Conservation (phyloP, 2,888 invertebrate genomes). For the Macrosiphum euphorbiae region DNA sequence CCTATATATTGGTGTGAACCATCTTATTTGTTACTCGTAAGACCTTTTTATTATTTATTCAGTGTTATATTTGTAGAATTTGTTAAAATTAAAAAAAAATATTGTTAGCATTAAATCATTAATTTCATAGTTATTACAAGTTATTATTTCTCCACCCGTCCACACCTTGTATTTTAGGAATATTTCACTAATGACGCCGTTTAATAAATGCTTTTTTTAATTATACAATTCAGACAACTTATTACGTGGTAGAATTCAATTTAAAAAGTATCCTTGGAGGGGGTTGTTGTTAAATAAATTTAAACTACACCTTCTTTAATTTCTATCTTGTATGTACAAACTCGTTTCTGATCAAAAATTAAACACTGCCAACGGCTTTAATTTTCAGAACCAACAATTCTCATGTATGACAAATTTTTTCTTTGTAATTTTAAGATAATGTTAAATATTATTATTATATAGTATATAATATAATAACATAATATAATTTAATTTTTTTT, state of each 20-base stretch:
- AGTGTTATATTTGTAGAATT: constrained; percentile 64
- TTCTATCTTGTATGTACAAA: constrained; percentile 21
- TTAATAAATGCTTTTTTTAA: constrained; percentile 33
- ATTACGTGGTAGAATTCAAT: constrained; percentile 44
- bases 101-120: constrained; percentile 63
- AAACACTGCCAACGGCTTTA: constrained; percentile 64
- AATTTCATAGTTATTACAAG: constrained; percentile 62
- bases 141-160: constrained; percentile 56
- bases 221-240: constrained; percentile 29
- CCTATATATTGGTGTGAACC: constrained; percentile 59
- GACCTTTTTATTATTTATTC: constrained; percentile 64
- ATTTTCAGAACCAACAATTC: constrained; percentile 57
- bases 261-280: constrained; percentile 7
- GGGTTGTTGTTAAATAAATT: constrained; percentile 50
- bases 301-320: constrained; percentile 16
- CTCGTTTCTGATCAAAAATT: constrained; percentile 56
- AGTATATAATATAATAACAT: constrained; percentile 48
- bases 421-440: constrained; percentile 53
- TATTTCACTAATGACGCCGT: constrained; percentile 11
- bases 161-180: constrained; percentile 30
- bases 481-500: constrained; percentile 41
- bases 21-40: constrained; percentile 63
- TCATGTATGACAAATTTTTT: constrained; percentile 58
- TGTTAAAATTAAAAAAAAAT: constrained; percentile 59
- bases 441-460: constrained; percentile 57